A percentile compares a stretch with the other conserved stretches of the same genome.
Conservation (phyloP, 1,140 invertebrate genomes). For the Drosophila paulistorum region DNA sequence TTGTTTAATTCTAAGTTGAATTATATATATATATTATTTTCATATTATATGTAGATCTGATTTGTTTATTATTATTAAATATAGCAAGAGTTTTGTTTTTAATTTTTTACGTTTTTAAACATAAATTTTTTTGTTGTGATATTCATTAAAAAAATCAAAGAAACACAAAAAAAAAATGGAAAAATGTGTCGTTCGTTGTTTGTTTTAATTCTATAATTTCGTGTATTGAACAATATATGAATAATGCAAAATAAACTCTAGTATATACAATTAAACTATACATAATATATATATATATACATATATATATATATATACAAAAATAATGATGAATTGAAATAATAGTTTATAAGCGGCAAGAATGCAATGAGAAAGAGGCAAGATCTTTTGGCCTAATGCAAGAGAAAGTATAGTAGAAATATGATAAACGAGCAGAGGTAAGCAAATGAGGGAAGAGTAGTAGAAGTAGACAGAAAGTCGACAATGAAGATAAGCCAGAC, state of each 20-base stretch:
- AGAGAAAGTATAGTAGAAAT: constrained; percentile 17
- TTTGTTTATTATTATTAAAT: constrained; percentile 4
- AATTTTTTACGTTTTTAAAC: constrained; percentile 24
- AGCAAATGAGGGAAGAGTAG: background rate
- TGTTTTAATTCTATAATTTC: constrained; percentile 65
- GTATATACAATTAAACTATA: constrained; percentile 51
- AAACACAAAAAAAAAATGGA: background rate
- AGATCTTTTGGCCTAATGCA: constrained; percentile 23
- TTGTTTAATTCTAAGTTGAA: constrained; percentile 32
- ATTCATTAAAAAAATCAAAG: constrained; percentile 32
- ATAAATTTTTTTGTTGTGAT: constrained; percentile 63
- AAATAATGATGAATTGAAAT: constrained; percentile 73
- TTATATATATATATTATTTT: constrained; percentile 34
- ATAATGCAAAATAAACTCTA: constrained; percentile 60
- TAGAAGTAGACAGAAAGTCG: background rate
- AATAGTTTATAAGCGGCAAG: constrained; percentile 68
- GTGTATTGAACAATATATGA: constrained; percentile 51
- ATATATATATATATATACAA: constrained; percentile 44
- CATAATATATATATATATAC: constrained; percentile 44
- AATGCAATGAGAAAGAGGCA: constrained; percentile 38
- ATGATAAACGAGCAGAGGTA: background rate
- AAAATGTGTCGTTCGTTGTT: constrained; percentile 64
- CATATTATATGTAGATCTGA: constrained; percentile 5
- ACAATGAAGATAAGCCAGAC: no score
- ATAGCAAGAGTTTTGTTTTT: constrained; percentile 13